Evolutionary conservation across 2,888 invertebrate genomes (phyloP).

Genomic region (Nymphalis urticae): DNA sequence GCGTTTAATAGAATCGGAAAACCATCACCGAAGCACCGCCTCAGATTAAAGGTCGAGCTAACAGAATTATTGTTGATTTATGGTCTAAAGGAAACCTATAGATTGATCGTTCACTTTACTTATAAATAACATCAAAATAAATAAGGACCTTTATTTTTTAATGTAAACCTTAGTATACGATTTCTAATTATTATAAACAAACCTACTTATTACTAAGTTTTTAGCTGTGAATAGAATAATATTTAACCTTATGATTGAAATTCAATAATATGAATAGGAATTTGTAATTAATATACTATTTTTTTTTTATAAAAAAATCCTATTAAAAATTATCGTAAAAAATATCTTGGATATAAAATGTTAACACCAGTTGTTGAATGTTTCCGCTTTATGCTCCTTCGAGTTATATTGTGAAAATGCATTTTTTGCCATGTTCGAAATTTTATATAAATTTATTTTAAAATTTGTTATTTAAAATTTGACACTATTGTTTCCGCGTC

Average conservation of each 20-base stretch:
- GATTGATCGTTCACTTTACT: background rate
- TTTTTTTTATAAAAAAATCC: background rate
- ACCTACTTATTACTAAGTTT: too few species aligned
- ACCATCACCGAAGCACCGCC: conserved; percentile 35
- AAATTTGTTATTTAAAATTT: too few species aligned
- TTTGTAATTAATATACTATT: background rate
- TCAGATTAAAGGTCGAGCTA: conserved; percentile 37
- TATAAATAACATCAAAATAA: background rate
- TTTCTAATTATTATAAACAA: too few species aligned
- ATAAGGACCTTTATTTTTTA: background rate
- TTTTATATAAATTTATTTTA: background rate
- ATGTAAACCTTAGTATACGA: too few species aligned
- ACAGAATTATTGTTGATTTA: conserved; percentile 43
- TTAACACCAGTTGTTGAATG: background rate
- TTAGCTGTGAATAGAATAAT: too few species aligned
- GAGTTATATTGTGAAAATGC: background rate
- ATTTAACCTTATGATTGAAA: too few species aligned
- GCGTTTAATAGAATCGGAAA: conserved; percentile 37
- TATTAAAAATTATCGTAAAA: background rate
- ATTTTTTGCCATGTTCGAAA: background rate
- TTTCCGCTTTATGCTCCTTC: conserved; percentile 5
- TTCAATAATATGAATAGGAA: too few species aligned
- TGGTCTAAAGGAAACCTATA: conserved; percentile 6
- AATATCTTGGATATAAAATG: background rate
- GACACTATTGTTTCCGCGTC: too few species aligned